These are phyloP conservation scores for Schizaphis graminum DNA, from an alignment of 2,888 invertebrate species.

Conservation along the genomic window DNA sequence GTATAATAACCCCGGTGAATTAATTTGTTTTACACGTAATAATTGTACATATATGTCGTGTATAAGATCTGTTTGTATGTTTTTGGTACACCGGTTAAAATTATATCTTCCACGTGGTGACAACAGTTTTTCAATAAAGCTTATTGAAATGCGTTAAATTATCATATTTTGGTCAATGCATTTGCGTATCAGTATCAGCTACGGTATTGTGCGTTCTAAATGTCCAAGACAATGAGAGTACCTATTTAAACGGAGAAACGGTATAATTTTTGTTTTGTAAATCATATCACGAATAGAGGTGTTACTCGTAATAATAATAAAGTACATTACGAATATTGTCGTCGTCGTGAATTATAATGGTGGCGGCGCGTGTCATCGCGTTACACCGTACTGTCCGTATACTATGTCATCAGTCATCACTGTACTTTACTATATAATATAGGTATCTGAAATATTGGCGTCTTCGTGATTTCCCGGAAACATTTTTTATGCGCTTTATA, in stretches of 20 bases:
- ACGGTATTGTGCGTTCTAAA: not conserved
- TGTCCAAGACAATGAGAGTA: not conserved
- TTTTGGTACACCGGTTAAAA: not conserved
- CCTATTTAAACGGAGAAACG: not conserved
- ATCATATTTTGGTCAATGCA: not conserved
- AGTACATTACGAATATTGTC: conserved; percentile 6
- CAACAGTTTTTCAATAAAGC: not conserved
- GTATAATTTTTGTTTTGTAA: conserved; percentile 27
- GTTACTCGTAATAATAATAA: conserved; percentile 15
- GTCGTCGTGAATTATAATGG: not conserved
- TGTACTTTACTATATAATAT: not conserved
- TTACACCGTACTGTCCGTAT: not conserved
- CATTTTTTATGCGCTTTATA: not conserved
- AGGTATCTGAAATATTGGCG: not conserved
- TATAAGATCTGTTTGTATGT: not conserved
- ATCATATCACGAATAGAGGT: conserved; percentile 17
- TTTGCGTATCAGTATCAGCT: not conserved
- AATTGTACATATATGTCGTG: not conserved
- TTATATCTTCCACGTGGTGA: not conserved
- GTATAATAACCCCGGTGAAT: not conserved
- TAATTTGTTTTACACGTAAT: not conserved
- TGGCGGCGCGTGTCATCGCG: not conserved
- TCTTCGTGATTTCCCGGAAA: not conserved
- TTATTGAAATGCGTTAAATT: not conserved
- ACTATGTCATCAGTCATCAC: not conserved